Base-by-base conservation (phyloP, 2,113 vertebrate genomes). In the Neolamprologus falcicula region DNA sequence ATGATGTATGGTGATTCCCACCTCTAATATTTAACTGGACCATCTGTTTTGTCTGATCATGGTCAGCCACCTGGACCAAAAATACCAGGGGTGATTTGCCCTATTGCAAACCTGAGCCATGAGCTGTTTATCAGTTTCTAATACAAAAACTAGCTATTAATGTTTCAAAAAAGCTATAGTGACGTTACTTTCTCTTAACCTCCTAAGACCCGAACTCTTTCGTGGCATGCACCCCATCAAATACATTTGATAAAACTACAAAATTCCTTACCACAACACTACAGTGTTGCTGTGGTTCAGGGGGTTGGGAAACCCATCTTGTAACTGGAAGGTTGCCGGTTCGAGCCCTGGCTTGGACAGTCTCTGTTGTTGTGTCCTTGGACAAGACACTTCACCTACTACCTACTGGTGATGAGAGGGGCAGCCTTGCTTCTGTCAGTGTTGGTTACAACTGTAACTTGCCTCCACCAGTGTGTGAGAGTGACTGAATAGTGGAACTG, bases 271-370 rank as follows among this genome's bases (percentile, higher is more conserved):
- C 21, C 4, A 55, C 53, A 12, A 3, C 53, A 55, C 11, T 55
- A 7, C 11, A 4, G 21, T 55, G 11, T 13, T 3, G 1, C 11
- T 55, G 54, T 55, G 11, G 54, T 55, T 55, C 53, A 55, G 53
- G 3, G 53, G 54, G 21, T 55, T 55, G 21, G 4, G 54, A 55
- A 24, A 0, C 21, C 6, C 21, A 21, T 21, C n/a, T 21, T 54
- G 2, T 54, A 7, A 54, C 3, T 21, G 5, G n/a, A 4, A 21
- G n/a, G n/a, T 21, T 21, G 1, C 2, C 5, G 1, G n/a, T 21
- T 53, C 3, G 1, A 52, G 50, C 19, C 52, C 9, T 21, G 52
- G n/a, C 52, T 21, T 21, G 1, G 5, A 54, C 9, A 53, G 10
- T 53, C 52, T 53, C 9, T 11, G 52, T 11, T 1, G 1, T 4